phyloP scores from a whole-genome alignment of 2,888 invertebrate species.

The Glyphotaelius pellucidus region DNA sequence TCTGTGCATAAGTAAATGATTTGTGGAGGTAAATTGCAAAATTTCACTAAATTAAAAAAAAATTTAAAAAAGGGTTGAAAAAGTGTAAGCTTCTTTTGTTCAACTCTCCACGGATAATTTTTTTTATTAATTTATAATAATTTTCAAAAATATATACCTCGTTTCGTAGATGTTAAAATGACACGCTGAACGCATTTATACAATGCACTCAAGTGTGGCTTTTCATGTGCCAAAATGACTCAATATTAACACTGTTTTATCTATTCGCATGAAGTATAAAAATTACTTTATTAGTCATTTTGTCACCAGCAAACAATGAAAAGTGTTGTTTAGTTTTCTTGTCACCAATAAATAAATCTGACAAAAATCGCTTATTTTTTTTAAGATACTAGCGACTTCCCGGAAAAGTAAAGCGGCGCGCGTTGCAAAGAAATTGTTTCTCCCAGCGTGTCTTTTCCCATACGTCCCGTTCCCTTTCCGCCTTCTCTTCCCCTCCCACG shows the following conservation, averaged over 20 bases:
- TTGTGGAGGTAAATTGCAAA: background rate
- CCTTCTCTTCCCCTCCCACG: too few relatives aligned
- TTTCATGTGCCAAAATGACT: background rate
- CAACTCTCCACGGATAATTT: too few relatives aligned
- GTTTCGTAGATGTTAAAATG: too few relatives aligned
- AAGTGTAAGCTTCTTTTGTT: too few relatives aligned
- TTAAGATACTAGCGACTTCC: too few relatives aligned
- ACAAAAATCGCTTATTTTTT: background rate
- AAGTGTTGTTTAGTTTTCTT: background rate
- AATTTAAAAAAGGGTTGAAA: background rate
- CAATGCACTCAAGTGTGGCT: background rate
- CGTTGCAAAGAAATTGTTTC: too few relatives aligned
- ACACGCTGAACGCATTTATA: background rate
- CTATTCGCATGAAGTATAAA: background rate
- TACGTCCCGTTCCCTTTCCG: too few relatives aligned
- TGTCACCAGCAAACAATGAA: background rate
- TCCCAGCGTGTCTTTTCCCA: too few relatives aligned
- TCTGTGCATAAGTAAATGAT: background rate
- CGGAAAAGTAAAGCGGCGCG: too few relatives aligned
- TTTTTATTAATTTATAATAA: too few relatives aligned
- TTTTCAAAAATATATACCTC: too few relatives aligned
- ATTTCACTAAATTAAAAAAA: background rate
- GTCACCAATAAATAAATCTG: background rate
- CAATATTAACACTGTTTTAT: background rate
- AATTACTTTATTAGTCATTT: background rate